Base-by-base conservation (phyloP, 2,113 vertebrate genomes). In the Microcebus murinus region DNA sequence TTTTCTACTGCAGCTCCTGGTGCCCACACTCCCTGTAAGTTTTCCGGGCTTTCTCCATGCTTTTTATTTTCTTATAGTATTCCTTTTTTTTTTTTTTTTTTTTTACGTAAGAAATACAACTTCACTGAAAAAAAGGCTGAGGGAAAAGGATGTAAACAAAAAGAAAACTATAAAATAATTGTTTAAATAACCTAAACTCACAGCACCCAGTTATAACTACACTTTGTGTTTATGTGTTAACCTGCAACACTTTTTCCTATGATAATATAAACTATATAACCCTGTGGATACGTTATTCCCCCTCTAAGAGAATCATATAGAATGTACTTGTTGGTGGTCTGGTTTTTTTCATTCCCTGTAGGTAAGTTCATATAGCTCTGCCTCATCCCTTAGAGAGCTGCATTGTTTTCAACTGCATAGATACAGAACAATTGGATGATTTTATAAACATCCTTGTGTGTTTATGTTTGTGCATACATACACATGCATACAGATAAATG, bases 401-500 rank as follows among this genome's bases (percentile, higher is more conserved):
- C 39, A 63, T 61, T 83, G 36, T 85, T 82, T 96, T 74, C 50
- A 63, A 1, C 27, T 59, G 17, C 34, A 29, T 15, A 81, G 77
- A 42, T 61, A 74, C 1, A 80, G 52, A 45, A 48, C 36, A 52
- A 7, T 63, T 36, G 14, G 61, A 31, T 17, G 6, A n/a, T 93
- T 81, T 70, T 95, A 59, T 93, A 95, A 92, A 88, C 65, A 96
- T 85, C 84, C 81, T 87, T 36, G 17, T 39, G 17, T 90, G 70
- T 95, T 87, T 91, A 55, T 45, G 15, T 71, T 27, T 81, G 39
- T 94, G 10, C 82, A 50, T 65, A 18, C 4, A n/a, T 52, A 59
- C 3, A 8, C 15, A 29, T 71, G 67, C 9, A 15, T 55, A 61
- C 50, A 82, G 23, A 18, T 81, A 55, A 68, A 63, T 74, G 17